Conservation (phyloP, 2,888 invertebrate genomes). For the Mythimna loreyi region DNA sequence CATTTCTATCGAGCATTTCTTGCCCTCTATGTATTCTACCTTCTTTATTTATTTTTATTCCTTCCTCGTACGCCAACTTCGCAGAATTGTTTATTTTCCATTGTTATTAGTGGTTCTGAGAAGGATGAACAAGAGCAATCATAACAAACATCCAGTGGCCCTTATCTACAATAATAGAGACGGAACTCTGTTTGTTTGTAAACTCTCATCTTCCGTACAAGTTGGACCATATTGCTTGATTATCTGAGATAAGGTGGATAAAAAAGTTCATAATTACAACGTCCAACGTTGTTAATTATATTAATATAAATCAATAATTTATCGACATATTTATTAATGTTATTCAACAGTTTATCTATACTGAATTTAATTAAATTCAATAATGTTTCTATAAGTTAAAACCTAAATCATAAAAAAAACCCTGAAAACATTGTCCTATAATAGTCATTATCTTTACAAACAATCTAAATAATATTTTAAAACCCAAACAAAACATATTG, state of each 20-base stretch:
- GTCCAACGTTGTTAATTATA: too few relatives aligned
- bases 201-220: conserved; percentile 37
- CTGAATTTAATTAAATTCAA: too few relatives aligned
- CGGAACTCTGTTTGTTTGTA: conserved; percentile 57
- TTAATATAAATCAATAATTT: too few relatives aligned
- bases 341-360: too few relatives aligned
- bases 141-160: conserved; percentile 45
- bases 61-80: conserved; percentile 35
- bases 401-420: too few relatives aligned
- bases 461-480: not conserved
- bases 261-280: too few relatives aligned
- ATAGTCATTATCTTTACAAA: not conserved
- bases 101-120: conserved; percentile 70
- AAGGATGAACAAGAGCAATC: conserved; percentile 66
- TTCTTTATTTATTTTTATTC: not conserved
- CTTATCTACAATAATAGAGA: conserved; percentile 57
- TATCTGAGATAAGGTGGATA: not conserved
- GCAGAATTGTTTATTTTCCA: conserved; percentile 67
- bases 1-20: not conserved
- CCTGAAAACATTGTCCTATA: too few relatives aligned
- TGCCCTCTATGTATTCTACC: too few relatives aligned
- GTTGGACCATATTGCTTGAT: conserved; percentile 13
- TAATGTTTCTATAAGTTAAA: too few relatives aligned
- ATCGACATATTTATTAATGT: too few relatives aligned
- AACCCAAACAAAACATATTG: conserved; percentile 18